Evolutionary conservation across 2,888 invertebrate genomes (phyloP).

Genomic region (Diaperis boleti): DNA sequence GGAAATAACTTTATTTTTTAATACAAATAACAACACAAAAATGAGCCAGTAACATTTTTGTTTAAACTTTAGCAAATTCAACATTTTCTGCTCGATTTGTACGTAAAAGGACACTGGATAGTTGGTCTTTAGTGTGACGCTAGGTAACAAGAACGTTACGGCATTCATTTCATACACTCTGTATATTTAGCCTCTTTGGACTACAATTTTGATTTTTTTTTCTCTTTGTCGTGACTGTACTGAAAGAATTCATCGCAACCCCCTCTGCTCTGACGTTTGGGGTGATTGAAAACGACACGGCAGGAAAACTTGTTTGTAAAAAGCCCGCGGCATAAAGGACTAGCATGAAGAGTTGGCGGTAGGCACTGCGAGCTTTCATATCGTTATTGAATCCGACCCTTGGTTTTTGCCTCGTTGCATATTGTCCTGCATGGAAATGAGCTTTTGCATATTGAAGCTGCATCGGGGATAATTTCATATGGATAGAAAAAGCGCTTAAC

Average conservation of each 20-base stretch:
- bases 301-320: conserved; percentile 24
- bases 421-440: conserved; percentile 24
- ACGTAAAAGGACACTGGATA: no score
- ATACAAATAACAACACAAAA: no score
- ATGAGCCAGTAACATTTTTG: no score
- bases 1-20: no score
- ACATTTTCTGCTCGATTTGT: no score
- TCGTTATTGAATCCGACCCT: conserved; percentile 3
- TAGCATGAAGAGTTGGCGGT: not conserved
- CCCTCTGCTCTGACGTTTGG: conserved; percentile 5
- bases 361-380: conserved; percentile 6
- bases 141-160: no score
- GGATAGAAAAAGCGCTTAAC: conserved; percentile 3
- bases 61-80: no score
- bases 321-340: conserved; percentile 22
- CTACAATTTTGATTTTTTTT: no score
- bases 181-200: no score
- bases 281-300: conserved; percentile 12
- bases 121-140: no score
- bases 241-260: conserved; percentile 1
- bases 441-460: conserved; percentile 13
- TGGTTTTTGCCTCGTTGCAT: conserved; percentile 10
- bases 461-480: not conserved
- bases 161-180: no score
- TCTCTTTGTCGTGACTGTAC: not conserved